Evolutionary conservation across 2,888 invertebrate species (phyloP).

Genomic region (Drosophila fungiperda): DNA sequence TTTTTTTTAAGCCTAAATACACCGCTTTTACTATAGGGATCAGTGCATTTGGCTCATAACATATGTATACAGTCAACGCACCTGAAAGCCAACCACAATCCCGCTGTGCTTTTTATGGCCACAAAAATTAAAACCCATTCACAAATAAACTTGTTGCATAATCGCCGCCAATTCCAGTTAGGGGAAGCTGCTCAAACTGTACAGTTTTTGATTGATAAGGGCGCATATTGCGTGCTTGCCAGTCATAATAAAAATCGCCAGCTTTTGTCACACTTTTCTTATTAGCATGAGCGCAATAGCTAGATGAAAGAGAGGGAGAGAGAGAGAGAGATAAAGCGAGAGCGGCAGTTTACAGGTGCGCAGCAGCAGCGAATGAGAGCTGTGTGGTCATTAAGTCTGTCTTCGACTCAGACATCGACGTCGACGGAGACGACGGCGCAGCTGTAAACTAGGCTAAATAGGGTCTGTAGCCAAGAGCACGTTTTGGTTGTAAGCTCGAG

Average conservation of each 20-base stretch:
- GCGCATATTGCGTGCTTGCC: slow-evolving; percentile 46
- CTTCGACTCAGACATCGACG: slow-evolving; percentile 25
- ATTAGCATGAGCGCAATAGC: slow-evolving; percentile 40
- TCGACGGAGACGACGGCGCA: slow-evolving; percentile 11
- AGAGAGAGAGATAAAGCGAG: slow-evolving; percentile 7
- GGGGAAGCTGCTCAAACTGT: slow-evolving; percentile 45
- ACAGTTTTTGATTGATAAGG: slow-evolving; percentile 49
- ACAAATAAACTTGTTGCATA: slow-evolving; percentile 71
- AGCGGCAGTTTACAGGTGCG: slow-evolving; percentile 50
- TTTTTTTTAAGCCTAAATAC: not conserved
- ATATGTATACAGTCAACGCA: slow-evolving; percentile 60
- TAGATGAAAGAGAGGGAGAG: not conserved
- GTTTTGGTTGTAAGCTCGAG: slow-evolving; percentile 57
- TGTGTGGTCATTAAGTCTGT: slow-evolving; percentile 58
- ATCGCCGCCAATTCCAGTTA: slow-evolving; percentile 48
- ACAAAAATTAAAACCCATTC: slow-evolving; percentile 28
- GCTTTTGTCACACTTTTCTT: slow-evolving; percentile 39
- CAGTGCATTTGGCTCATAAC: slow-evolving; percentile 22
- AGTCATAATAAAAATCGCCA: slow-evolving; percentile 49
- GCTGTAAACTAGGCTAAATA: slow-evolving; percentile 81
- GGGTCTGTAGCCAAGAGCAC: slow-evolving; percentile 80
- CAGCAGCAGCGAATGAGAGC: slow-evolving; percentile 29
- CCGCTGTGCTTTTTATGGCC: slow-evolving; percentile 42
- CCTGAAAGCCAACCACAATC: slow-evolving; percentile 37
- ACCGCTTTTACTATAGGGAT: not conserved